These are phyloP conservation scores for Ophioninae sp. DNA, from an alignment of 2,888 invertebrate genomes.

Conservation along the genomic window DNA sequence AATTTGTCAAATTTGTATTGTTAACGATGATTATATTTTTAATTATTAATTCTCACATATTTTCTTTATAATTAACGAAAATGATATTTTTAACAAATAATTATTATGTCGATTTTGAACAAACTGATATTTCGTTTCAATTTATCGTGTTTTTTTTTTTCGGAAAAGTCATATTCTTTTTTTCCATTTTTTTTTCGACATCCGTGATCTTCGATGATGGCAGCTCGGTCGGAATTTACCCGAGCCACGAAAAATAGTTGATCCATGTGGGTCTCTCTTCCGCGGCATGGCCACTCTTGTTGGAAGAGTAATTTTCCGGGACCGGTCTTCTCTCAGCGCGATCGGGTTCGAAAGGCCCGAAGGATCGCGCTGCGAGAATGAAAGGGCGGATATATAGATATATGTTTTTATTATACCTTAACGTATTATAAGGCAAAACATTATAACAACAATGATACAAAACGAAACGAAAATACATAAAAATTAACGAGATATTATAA, in stretches of 20 bases:
- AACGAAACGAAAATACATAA: no score
- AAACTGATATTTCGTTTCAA: not conserved
- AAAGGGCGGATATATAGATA: constrained; percentile 42
- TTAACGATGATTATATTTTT: no score
- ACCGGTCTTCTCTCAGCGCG: constrained; percentile 70
- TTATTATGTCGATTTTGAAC: no score
- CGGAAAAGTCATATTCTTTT: not conserved
- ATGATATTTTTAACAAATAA: not conserved
- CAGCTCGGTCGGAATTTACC: not conserved
- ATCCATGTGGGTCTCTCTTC: constrained; percentile 62
- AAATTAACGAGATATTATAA: no score
- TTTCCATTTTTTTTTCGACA: not conserved
- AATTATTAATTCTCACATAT: not conserved
- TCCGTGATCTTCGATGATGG: not conserved
- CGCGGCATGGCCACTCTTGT: constrained; percentile 63
- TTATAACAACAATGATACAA: no score
- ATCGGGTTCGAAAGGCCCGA: constrained; percentile 66
- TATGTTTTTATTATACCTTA: no score
- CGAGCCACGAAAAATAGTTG: not conserved
- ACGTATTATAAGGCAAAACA: no score
- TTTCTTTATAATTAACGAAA: not conserved
- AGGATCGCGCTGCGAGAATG: constrained; percentile 58
- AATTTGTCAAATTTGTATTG: no score
- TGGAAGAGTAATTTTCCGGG: constrained; percentile 73
- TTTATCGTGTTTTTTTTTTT: not conserved